phyloP scores from a whole-genome alignment of 2,888 invertebrate species.

The Nemoura dubitans region DNA sequence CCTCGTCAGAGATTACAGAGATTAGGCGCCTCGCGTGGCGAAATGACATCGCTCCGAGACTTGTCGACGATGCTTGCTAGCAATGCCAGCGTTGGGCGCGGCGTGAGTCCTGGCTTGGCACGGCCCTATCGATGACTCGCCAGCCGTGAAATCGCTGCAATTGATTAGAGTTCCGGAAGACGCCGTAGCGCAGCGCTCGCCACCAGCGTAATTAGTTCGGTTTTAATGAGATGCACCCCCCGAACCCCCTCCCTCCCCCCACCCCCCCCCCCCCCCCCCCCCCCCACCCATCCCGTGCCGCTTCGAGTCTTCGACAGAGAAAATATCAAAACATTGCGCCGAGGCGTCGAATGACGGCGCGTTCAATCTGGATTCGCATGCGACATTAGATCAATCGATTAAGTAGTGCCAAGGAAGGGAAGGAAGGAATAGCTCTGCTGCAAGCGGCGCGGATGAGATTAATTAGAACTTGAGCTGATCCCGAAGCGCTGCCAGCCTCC shows the following conservation, averaged over 20 bases:
- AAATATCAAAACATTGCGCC: not conserved
- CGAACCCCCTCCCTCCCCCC: not conserved
- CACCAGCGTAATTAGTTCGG: not conserved
- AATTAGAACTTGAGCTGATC: not conserved
- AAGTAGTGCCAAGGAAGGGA: too few species aligned
- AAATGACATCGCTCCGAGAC: not conserved
- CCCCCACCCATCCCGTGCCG: not conserved
- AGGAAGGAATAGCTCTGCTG: too few species aligned
- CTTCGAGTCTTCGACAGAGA: too few species aligned
- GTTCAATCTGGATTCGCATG: not conserved
- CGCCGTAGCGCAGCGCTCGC: not conserved
- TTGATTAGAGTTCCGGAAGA: not conserved
- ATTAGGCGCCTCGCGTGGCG: not conserved
- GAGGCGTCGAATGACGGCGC: not conserved
- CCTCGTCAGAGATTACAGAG: not conserved
- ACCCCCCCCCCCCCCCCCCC: not conserved
- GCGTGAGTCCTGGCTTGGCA: not conserved
- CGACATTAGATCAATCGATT: not conserved
- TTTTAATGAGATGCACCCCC: conserved; percentile 7
- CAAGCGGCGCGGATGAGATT: not conserved
- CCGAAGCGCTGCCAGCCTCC: too few species aligned
- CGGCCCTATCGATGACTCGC: not conserved
- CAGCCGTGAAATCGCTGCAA: not conserved
- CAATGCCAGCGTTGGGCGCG: not conserved
- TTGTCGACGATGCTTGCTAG: not conserved